Base-by-base conservation (phyloP, 2,888 invertebrate species). In the Protophormia terraenovae region DNA sequence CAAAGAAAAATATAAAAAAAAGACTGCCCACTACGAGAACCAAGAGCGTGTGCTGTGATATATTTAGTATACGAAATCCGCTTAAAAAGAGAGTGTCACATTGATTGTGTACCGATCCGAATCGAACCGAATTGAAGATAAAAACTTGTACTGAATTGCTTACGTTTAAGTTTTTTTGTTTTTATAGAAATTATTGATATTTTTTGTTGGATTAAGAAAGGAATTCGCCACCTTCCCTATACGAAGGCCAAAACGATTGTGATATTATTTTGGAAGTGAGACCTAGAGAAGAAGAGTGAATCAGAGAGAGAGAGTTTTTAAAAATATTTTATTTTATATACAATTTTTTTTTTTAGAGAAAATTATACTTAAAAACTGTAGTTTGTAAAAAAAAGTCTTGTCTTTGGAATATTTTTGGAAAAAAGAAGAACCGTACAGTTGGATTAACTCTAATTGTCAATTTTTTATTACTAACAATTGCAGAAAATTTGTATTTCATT, bases 41-140 rank as follows among this genome's bases (percentile, higher is more conserved):
- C 55, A 58, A 78, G 73, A 83, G 32, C 77, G 69, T 55, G 47
- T 45, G 85, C 82, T 85, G 85, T 85, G 85, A 85, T 84, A 84
- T 45, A 35, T 75, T 62, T 79, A 79, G 73, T 55, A 75, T 75
- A 78, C 78, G 75, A 78, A 58, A 67, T 22, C 14, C 27, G 12
- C n/a, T 27, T 27, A 38, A 50, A n/a, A 38, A 19, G 19, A 55
- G 62, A 55, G 27, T 55, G 27, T 58, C 73, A 75, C 41, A 64
- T 60, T 64, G 38, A 62, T 58, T 75, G 67, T 75, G 81, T 55
- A 78, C 29, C n/a, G 64, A 64, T 32, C 27, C 32, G 45, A 66
- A 53, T 45, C n/a, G 64, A 64, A 41, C 27, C 32, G 45, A 66
- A 53, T 45, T 35, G 29, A 69, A 71, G 45, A 29, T 2, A 62